These are phyloP conservation scores for Syrphus vitripennis DNA, from an alignment of 2,888 invertebrate genomes.

Conservation along the genomic window DNA sequence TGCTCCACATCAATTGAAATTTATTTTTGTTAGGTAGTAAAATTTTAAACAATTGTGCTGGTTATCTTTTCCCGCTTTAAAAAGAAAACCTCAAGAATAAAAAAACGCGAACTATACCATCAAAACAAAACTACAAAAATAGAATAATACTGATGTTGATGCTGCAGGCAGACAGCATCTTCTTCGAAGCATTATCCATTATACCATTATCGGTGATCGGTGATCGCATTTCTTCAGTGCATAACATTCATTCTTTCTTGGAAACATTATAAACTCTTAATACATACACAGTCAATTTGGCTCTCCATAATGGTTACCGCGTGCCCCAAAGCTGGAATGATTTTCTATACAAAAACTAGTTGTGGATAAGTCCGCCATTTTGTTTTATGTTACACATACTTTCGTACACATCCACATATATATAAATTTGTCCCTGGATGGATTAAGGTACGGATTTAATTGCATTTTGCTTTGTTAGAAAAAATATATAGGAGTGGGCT, in stretches of 20 bases:
- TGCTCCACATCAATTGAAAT: conserved; percentile 11
- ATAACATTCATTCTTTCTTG: conserved; percentile 14
- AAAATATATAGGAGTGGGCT: conserved; percentile 30
- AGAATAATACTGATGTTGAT: conserved; percentile 18
- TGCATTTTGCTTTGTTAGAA: background rate
- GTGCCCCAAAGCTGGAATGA: conserved; percentile 29
- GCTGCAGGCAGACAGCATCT: conserved; percentile 31
- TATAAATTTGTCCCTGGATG: background rate
- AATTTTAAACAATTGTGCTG: background rate
- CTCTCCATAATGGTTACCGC: background rate
- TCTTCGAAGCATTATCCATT: conserved; percentile 25
- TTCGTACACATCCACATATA: background rate
- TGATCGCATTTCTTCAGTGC: conserved; percentile 34
- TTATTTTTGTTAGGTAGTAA: background rate
- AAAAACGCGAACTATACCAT: conserved; percentile 29
- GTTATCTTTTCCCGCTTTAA: conserved; percentile 41
- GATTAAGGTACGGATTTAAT: conserved; percentile 30
- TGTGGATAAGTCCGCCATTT: conserved; percentile 63
- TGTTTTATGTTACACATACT: background rate
- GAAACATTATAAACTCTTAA: background rate
- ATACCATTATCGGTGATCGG: conserved; percentile 24
- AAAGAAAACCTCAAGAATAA: background rate
- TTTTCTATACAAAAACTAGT: conserved; percentile 58
- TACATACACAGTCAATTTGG: background rate
- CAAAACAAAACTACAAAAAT: conserved; percentile 59